Evolutionary conservation across 2,888 invertebrate species (phyloP).

Genomic region (Macroteleia sp.): DNA sequence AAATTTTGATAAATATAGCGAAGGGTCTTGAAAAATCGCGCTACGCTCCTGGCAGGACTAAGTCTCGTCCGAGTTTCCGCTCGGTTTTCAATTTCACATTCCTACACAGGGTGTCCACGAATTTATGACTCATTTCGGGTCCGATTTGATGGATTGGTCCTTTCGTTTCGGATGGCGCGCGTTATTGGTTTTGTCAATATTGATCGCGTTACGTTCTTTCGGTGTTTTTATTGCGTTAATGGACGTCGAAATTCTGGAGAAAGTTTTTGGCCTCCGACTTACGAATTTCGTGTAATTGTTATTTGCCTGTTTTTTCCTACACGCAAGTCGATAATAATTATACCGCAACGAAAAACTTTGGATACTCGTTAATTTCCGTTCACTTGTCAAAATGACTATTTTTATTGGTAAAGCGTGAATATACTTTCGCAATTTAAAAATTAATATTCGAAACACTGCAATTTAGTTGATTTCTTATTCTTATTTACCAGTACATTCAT

Average conservation of each 20-base stretch:
- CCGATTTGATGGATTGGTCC: slow-evolving; percentile 53
- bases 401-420: no score
- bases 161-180: slow-evolving; percentile 32
- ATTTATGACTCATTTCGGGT: slow-evolving; percentile 60
- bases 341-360: slow-evolving; percentile 7
- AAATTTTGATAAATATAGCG: slow-evolving; percentile 27
- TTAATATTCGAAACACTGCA: no score
- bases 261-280: slow-evolving; percentile 22
- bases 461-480: no score
- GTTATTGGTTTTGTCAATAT: slow-evolving; percentile 58
- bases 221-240: slow-evolving; percentile 24
- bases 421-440: no score
- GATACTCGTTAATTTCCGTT: slow-evolving; percentile 11
- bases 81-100: slow-evolving; percentile 62
- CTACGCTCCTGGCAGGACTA: slow-evolving; percentile 17
- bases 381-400: no score
- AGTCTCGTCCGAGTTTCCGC: slow-evolving; percentile 54
- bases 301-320: slow-evolving; percentile 4
- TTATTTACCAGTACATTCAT: no score
- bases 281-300: slow-evolving; percentile 21
- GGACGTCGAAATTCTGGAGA: slow-evolving; percentile 20
- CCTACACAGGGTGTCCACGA: slow-evolving; percentile 54
- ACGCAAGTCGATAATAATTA: slow-evolving; percentile 15
- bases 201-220: slow-evolving; percentile 41
- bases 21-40: slow-evolving; percentile 32